Base-by-base conservation (phyloP, 2,797 vertebrate genomes). In the Leuciscus waleckii region DNA sequence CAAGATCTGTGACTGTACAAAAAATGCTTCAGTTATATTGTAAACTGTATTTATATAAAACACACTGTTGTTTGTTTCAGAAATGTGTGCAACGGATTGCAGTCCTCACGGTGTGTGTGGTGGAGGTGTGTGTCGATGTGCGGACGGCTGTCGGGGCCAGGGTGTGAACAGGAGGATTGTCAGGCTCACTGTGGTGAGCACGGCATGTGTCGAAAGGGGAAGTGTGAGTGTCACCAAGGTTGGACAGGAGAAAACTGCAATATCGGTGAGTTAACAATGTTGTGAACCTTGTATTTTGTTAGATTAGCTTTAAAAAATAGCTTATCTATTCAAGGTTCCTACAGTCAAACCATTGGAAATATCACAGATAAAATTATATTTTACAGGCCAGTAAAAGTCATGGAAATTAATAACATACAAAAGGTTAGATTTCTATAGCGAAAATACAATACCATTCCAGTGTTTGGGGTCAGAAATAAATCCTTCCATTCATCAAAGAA, bases 191-290 rank as follows among this genome's bases (percentile, higher is more conserved):
- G 98, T 89, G 93, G 97, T 0, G 98, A 99, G 91, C 98, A 99
- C 1, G 98, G 98, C 23, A 96, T 97, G 90, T 99, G 98, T 88
- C 95, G 96, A 81, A 98, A 99, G 7, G 97, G 98, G 91, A 98
- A 97, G 92, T 99, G 98, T 61, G 98, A 99, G 92, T 99, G 98
- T 90, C 97, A 96, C 94, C 98, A 98, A 92, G 98, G 98, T 88
- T 99, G 98, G 98, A 99, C 97, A 0, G 98, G 98, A 58, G 98
- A 99, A 91, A 98, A 98, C 95, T 99, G 98, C 89, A 99, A 97
- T 87, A 99, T 99, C 82, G 98, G 98, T 99, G 96, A 96, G 97
- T 88, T 39, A 0, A 68, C 35, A 63, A 7, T 51, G 46, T 63
- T 70, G 9, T 43, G 1, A 73, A 39, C 32, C 75, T 84, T 69